Percentiles rank a stretch among this genome's conserved stretches.
Conservation (phyloP, 1,140 invertebrate genomes). For the Caerostris extrusa region DNA sequence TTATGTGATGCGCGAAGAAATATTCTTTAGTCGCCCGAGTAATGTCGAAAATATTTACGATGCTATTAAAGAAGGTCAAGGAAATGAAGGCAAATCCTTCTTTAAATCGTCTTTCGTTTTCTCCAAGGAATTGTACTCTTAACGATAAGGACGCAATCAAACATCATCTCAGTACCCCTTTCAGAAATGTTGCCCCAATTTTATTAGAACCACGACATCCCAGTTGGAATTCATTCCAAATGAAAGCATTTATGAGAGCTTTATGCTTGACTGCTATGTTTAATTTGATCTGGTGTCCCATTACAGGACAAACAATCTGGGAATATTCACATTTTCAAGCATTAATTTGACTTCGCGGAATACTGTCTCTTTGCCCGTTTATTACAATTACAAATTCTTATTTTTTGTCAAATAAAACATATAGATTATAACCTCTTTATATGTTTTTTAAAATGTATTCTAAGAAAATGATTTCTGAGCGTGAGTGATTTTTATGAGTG, state of each 20-base stretch:
- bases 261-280: not conserved
- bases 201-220: not conserved
- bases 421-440: too few relatives aligned
- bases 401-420: too few relatives aligned
- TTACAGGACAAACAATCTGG: not conserved
- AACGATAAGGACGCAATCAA: conserved; percentile 6
- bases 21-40: conserved; percentile 25
- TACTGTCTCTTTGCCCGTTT: too few relatives aligned
- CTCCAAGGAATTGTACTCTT: not conserved
- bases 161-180: not conserved
- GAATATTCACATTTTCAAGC: not conserved
- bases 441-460: too few relatives aligned
- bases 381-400: too few relatives aligned
- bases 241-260: not conserved
- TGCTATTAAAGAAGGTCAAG: not conserved
- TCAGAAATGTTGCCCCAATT: not conserved
- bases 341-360: too few relatives aligned
- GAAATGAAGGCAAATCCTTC: conserved; percentile 18
- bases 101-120: conserved; percentile 14
- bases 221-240: not conserved
- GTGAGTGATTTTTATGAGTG: too few relatives aligned
- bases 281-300: not conserved
- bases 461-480: too few relatives aligned
- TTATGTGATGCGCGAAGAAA: conserved; percentile 17
- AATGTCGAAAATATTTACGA: conserved; percentile 50